These are phyloP conservation scores for Pungitius pungitius DNA, from an alignment of 2,113 vertebrate genomes.

Conservation along the genomic window DNA sequence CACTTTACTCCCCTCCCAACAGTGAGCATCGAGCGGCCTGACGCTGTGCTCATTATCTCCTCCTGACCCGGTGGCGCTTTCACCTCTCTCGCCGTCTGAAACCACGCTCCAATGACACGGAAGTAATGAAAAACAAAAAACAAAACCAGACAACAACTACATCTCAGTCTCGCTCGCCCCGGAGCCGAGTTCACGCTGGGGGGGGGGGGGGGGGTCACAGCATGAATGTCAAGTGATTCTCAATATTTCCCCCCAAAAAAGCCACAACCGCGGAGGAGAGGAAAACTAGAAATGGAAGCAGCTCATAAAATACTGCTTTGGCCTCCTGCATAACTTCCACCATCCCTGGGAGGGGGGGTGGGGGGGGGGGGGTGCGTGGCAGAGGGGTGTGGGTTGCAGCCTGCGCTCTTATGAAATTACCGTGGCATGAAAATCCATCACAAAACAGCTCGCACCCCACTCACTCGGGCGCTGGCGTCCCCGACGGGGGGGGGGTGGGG, in stretches of 20 bases:
- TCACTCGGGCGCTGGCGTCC: slow-evolving; percentile 32
- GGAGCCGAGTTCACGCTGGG: slow-evolving; percentile 7
- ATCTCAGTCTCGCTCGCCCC: slow-evolving; percentile 1
- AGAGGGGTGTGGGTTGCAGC: slow-evolving; percentile 15
- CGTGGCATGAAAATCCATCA: slow-evolving; percentile 65
- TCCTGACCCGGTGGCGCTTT: slow-evolving; percentile 45
- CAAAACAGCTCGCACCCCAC: slow-evolving; percentile 29
- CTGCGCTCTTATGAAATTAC: slow-evolving; percentile 59
- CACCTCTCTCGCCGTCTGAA: slow-evolving; percentile 35
- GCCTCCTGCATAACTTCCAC: slow-evolving; percentile 33
- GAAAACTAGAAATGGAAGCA: slow-evolving; percentile 15
- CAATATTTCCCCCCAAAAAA: slow-evolving; percentile 39
- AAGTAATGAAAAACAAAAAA: slow-evolving; percentile 52
- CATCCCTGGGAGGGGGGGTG: not conserved
- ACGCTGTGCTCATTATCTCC: slow-evolving; percentile 50
- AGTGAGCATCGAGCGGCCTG: slow-evolving; percentile 27
- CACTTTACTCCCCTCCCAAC: slow-evolving; percentile 40
- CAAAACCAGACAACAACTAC: not conserved
- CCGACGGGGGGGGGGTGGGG: too few relatives aligned
- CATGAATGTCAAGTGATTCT: slow-evolving; percentile 53
- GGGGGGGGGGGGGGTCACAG: slow-evolving; percentile 10
- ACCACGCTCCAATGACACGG: slow-evolving; percentile 40
- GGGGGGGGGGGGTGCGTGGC: slow-evolving; percentile 13
- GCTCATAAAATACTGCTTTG: slow-evolving; percentile 53
- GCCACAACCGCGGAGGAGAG: not conserved